Conservation (phyloP, 2,113 vertebrate species). For the Spilogale gracilis region DNA sequence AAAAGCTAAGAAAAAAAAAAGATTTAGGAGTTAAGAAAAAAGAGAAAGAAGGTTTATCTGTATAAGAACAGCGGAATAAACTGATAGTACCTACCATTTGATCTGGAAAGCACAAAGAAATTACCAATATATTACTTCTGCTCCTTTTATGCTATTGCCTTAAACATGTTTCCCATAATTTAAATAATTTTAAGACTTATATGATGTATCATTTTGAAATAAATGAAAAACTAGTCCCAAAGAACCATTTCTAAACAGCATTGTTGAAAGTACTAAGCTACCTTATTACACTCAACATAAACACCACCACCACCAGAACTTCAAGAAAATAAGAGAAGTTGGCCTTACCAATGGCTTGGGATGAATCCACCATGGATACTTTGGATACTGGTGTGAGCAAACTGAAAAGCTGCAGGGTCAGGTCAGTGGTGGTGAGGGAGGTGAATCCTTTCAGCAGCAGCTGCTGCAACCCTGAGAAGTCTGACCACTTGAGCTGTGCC, state of each 20-base stretch:
- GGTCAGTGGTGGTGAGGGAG: slow-evolving; percentile 95
- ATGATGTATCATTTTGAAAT: background rate
- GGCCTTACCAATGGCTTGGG: slow-evolving; percentile 96
- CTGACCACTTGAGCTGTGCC: slow-evolving; percentile 97
- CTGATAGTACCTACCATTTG: background rate
- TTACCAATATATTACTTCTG: background rate
- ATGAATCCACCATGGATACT: slow-evolving; percentile 97
- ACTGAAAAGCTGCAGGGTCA: slow-evolving; percentile 98
- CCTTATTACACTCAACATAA: background rate
- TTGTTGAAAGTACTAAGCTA: background rate
- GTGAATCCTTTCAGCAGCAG: slow-evolving; percentile 98
- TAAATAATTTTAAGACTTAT: background rate
- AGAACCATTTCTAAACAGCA: slow-evolving; percentile 2
- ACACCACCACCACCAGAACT: background rate
- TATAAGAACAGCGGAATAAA: background rate
- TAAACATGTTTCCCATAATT: slow-evolving; percentile 36
- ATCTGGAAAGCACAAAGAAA: slow-evolving; percentile 6
- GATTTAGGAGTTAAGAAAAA: slow-evolving; percentile 23
- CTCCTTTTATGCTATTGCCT: background rate
- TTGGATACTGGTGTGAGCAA: slow-evolving; percentile 97
- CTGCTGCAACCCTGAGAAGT: slow-evolving; percentile 98
- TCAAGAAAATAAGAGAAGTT: background rate
- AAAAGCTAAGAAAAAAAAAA: slow-evolving; percentile 26
- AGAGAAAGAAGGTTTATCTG: background rate
- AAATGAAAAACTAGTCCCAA: background rate